Evolutionary conservation across 2,113 vertebrate species (phyloP).

Genomic region (Rhizomys pruinosus): DNA sequence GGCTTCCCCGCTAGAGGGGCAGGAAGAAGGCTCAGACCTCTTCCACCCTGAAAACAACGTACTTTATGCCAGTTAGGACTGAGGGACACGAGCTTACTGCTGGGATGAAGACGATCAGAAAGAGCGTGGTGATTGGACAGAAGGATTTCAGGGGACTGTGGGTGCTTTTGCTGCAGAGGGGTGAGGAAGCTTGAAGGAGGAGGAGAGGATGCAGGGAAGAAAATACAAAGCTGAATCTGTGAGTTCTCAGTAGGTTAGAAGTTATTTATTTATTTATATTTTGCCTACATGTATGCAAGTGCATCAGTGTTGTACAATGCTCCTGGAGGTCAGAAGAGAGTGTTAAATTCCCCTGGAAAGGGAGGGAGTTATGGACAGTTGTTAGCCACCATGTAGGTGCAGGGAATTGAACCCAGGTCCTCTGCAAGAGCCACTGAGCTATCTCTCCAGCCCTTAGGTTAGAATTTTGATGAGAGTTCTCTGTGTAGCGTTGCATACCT

Average conservation of each 20-base stretch:
- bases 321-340: no score
- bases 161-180: accelerated
- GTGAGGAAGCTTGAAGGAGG: neutral
- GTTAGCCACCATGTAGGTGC: no score
- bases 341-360: no score
- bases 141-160: no score
- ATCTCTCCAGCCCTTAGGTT: no score
- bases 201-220: no score
- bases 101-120: neutral
- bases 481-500: neutral
- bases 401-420: no score
- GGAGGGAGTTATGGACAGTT: no score
- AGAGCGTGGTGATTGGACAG: neutral
- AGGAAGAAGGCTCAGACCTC: neutral
- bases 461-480: neutral
- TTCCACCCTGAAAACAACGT: neutral
- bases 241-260: neutral
- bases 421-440: no score
- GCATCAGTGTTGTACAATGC: no score
- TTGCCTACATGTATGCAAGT: no score
- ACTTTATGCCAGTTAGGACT: neutral
- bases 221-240: neutral
- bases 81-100: neutral
- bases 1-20: neutral
- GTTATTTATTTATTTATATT: no score